These are phyloP conservation scores for Andrena cerasifolii DNA, from an alignment of 1,140 invertebrate genomes.

Conservation along the genomic window DNA sequence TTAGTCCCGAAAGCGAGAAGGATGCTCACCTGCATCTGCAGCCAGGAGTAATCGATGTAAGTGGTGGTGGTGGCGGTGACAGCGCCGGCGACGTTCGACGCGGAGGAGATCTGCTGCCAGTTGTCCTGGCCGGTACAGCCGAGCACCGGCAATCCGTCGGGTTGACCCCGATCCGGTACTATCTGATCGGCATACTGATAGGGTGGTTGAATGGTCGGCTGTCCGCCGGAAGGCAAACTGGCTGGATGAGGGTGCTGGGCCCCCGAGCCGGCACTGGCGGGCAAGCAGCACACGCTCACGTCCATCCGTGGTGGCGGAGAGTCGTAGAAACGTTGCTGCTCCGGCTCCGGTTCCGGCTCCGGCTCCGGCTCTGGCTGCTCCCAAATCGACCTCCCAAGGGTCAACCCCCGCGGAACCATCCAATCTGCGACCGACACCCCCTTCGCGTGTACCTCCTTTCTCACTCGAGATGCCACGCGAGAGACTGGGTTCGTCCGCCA, in stretches of 20 bases:
- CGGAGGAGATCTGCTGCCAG: conserved; percentile 75
- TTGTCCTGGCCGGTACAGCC: conserved; percentile 72
- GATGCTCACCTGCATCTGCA: conserved; percentile 79
- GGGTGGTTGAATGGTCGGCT: conserved; percentile 71
- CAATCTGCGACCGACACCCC: conserved; percentile 62
- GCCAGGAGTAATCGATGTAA: conserved; percentile 81
- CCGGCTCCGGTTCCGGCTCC: conserved; percentile 54
- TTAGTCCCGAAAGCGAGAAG: conserved; percentile 3
- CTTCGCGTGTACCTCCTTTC: neutral
- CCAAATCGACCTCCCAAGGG: conserved; percentile 72
- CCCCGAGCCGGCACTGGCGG: conserved; percentile 76
- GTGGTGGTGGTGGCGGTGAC: conserved; percentile 73
- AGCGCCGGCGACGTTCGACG: conserved; percentile 61
- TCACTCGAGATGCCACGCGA: neutral
- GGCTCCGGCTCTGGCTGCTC: conserved; percentile 70
- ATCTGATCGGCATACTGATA: conserved; percentile 80
- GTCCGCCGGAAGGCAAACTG: conserved; percentile 68
- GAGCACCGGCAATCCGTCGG: conserved; percentile 75
- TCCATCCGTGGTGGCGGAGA: conserved; percentile 80
- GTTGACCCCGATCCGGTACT: conserved; percentile 78
- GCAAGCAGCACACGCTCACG: conserved; percentile 80
- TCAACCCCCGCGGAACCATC: conserved; percentile 76
- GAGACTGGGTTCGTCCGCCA: too few species aligned
- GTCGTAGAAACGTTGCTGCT: conserved; percentile 78
- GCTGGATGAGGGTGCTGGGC: conserved; percentile 75